Percentiles rank a stretch among this genome's conserved stretches.
Conservation (phyloP, 2,888 invertebrate species). For the Drosophila neotestacea region DNA sequence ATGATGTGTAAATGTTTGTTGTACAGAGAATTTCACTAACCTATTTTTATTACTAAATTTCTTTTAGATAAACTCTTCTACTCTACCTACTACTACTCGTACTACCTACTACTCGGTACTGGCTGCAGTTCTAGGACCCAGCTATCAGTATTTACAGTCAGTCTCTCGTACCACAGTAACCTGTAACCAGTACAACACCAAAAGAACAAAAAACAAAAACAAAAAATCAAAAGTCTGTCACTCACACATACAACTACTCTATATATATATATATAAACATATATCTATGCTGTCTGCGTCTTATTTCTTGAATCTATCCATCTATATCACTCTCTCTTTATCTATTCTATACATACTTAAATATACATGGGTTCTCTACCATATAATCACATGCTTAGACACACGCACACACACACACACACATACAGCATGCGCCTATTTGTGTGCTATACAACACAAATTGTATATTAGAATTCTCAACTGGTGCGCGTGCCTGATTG, state of each 20-base stretch:
- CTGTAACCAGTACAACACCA: constrained; percentile 35
- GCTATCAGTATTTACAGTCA: constrained; percentile 46
- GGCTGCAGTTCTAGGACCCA: constrained; percentile 66
- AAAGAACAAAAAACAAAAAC: constrained; percentile 10
- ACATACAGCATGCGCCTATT: constrained; percentile 37
- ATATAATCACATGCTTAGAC: constrained; percentile 21
- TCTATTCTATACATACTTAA: constrained; percentile 21
- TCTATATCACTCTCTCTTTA: constrained; percentile 8
- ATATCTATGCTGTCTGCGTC: constrained; percentile 46
- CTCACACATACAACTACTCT: constrained; percentile 30
- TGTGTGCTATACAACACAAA: constrained; percentile 31
- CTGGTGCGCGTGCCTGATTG: constrained; percentile 29
- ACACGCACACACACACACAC: constrained; percentile 10
- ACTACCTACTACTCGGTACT: constrained; percentile 39
- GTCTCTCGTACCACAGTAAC: constrained; percentile 48
- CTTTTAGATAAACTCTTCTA: constrained; percentile 82
- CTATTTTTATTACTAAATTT: constrained; percentile 85
- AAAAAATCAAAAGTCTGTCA: constrained; percentile 34
- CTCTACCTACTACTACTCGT: constrained; percentile 54
- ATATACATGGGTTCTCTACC: constrained; percentile 48
- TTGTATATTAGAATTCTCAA: constrained; percentile 36
- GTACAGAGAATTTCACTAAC: constrained; percentile 82
- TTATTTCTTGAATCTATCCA: constrained; percentile 23
- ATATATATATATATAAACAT: constrained; percentile 23
- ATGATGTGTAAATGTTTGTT: constrained; percentile 39